Percentiles rank a stretch among this genome's conserved stretches.
Conservation (phyloP, 2,797 vertebrate genomes). For the Hemitrygon akajei region DNA sequence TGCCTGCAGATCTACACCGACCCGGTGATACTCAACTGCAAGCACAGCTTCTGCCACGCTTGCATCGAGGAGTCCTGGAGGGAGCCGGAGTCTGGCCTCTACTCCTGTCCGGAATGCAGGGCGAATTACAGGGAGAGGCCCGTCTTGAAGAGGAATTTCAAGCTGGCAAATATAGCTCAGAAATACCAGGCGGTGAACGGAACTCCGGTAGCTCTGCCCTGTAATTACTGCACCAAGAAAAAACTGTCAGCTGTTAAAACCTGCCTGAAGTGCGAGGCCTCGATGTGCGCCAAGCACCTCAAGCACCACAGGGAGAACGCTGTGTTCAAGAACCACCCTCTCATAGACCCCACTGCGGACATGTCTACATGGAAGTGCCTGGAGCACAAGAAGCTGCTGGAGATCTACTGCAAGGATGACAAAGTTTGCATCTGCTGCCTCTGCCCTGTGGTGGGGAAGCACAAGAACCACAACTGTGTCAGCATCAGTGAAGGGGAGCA, state of each 20-base stretch:
- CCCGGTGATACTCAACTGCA: conserved; percentile 50
- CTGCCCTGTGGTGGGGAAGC: conserved; percentile 63
- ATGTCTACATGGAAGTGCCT: conserved; percentile 61
- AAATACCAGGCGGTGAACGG: not conserved
- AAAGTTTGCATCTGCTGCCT: conserved; percentile 62
- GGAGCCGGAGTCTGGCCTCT: conserved; percentile 50
- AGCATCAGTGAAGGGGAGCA: conserved; percentile 63
- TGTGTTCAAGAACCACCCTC: conserved; percentile 63
- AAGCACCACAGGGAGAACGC: conserved; percentile 60
- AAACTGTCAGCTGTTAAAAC: conserved; percentile 60
- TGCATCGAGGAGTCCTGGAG: conserved; percentile 67
- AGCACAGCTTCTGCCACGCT: conserved; percentile 57
- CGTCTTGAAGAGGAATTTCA: not conserved
- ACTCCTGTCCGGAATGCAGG: conserved; percentile 58
- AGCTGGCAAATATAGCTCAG: conserved; percentile 16
- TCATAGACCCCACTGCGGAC: conserved; percentile 61
- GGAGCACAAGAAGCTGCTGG: conserved; percentile 70
- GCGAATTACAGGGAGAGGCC: not conserved
- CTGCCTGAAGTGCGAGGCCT: conserved; percentile 67
- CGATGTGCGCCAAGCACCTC: conserved; percentile 67
- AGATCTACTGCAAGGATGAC: conserved; percentile 65
- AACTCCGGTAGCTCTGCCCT: conserved; percentile 45
- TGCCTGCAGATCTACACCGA: conserved; percentile 29
- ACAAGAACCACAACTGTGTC: conserved; percentile 60
- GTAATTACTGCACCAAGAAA: conserved; percentile 60